Percentiles rank a stretch among this genome's conserved stretches.
These are phyloP conservation scores for Sminthurides aquaticus DNA, from an alignment of 2,888 invertebrate genomes.

Conservation along the genomic window DNA sequence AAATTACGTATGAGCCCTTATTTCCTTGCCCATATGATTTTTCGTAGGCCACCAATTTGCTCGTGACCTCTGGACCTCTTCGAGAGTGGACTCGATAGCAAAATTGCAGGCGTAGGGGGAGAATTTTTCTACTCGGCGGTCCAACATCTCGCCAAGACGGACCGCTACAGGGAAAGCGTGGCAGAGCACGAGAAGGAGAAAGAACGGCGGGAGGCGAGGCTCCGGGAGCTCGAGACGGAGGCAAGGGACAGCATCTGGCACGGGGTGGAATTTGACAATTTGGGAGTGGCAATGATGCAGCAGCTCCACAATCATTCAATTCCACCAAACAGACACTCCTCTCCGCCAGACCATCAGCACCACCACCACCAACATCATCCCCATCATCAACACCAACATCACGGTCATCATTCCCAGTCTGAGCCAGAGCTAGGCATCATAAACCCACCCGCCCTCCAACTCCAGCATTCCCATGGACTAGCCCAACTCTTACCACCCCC, in stretches of 20 bases:
- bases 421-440: not conserved
- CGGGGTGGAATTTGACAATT: not conserved
- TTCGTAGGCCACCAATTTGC: too few relatives aligned
- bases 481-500: not conserved
- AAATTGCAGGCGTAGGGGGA: too few relatives aligned
- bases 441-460: not conserved
- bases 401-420: not conserved
- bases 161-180: not conserved
- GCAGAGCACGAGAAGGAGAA: not conserved
- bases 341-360: not conserved
- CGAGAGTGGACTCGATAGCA: too few relatives aligned
- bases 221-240: not conserved
- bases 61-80: too few relatives aligned
- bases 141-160: too few relatives aligned
- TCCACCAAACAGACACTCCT: not conserved
- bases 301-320: not conserved
- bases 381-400: not conserved
- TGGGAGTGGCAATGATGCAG: not conserved
- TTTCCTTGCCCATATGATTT: too few relatives aligned
- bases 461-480: not conserved
- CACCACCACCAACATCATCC: slow-evolving; percentile 1
- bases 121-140: too few relatives aligned
- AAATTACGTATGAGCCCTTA: too few relatives aligned
- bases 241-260: not conserved
- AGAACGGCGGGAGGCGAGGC: not conserved